These are phyloP conservation scores for Echinometra lucunter DNA, from an alignment of 53 echinoderm and acorn worm genomes.

Conservation along the genomic window DNA sequence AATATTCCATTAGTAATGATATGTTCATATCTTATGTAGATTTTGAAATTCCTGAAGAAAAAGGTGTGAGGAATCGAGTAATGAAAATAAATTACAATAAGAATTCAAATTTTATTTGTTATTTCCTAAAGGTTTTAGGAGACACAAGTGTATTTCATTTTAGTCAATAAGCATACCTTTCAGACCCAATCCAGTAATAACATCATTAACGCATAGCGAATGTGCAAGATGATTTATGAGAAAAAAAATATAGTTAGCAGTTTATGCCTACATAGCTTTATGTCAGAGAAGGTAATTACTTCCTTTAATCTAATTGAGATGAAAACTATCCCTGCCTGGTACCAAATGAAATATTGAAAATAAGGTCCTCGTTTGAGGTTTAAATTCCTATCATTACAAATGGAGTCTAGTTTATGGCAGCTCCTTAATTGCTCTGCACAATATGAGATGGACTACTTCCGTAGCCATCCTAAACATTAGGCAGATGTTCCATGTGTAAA, in stretches of 20 bases:
- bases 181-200: neutral
- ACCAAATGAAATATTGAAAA: neutral
- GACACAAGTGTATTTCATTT: neutral
- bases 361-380: neutral
- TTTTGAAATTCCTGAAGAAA: neutral
- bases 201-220: neutral
- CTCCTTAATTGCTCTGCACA: neutral
- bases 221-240: neutral
- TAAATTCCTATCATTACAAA: neutral
- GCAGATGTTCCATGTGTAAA: constrained; percentile 41
- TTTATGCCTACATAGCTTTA: neutral
- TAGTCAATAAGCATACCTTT: neutral
- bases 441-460: neutral
- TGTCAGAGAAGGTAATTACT: neutral
- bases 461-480: neutral
- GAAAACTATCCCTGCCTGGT: neutral
- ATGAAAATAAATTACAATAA: neutral
- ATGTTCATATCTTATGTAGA: neutral
- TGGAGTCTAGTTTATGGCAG: neutral
- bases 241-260: neutral
- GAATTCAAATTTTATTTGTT: no score
- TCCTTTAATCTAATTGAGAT: neutral
- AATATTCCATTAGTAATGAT: neutral
- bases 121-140: no score
- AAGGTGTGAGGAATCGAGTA: neutral